Conservation (phyloP, 2,113 vertebrate genomes). For the human (Homo sapiens) region GRCh38 chrX:50520501-50521000, state of each 20-base stretch:
- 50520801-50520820: background rate
- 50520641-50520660: background rate
- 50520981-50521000: background rate
- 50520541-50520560: background rate
- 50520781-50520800: conserved; percentile 4
- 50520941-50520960: conserved; percentile 15
- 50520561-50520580: background rate
- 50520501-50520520: background rate
- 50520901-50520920: conserved; percentile 31
- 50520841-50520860: background rate
- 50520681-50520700: background rate
- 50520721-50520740: background rate
- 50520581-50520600: background rate
- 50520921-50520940: background rate
- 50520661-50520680: conserved; percentile 6
- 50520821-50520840: background rate
- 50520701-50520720: background rate
- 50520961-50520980: background rate
- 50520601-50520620: background rate
- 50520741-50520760: conserved; percentile 5
- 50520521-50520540: background rate
- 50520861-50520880: background rate
- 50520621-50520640: background rate
- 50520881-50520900: background rate
- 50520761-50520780: background rate